Base-by-base conservation (phyloP, 2,113 vertebrate genomes). In the Nansenia antarctica region DNA sequence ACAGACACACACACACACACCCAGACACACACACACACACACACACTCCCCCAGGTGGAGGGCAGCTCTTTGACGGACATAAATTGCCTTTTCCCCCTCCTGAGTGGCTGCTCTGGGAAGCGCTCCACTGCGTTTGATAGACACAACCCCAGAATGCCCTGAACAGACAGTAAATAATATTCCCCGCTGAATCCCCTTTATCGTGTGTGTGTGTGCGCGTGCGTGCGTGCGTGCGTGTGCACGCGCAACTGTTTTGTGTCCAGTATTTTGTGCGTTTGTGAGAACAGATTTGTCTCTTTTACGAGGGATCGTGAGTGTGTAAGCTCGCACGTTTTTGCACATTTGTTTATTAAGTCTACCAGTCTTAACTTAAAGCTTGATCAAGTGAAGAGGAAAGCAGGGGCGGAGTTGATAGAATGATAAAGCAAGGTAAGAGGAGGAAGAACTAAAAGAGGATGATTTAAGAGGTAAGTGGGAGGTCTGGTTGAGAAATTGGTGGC, bases 111-210 rank as follows among this genome's bases (percentile, higher is more conserved):
- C 68, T 88, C 60, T 75, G 88, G 79, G 92, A 92, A 88, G 82
- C 70, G 85, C 67, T 26, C 72, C 75, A 81, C 80, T 82, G 90
- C 85, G 85, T 90, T 93, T 94, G 92, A 93, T 85, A 73, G 92
- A 92, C 87, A 81, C 85, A 85, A 77, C 85, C n/a, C 85, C 84
- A 87, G 85, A 65, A 35, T 82, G 85, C 86, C 69, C 86, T 39
- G 80, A 77, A 63, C 76, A 76, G 75, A 45, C 77, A 58, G 72
- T 87, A 90, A 88, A 88, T 91, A 88, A 87, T 78, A 72, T 69
- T 34, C 73, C 65, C 63, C 70, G 78, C 69, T 68, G 61, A 77
- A 61, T 73, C 47, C 42, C 59, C 29, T 78, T 72, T 67, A 34
- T 78, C 45, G 47, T 66, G 39, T 70, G 53, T 61, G 39, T 39